phyloP scores from a whole-genome alignment of 2,888 invertebrate species.

The Laothoe populi region DNA sequence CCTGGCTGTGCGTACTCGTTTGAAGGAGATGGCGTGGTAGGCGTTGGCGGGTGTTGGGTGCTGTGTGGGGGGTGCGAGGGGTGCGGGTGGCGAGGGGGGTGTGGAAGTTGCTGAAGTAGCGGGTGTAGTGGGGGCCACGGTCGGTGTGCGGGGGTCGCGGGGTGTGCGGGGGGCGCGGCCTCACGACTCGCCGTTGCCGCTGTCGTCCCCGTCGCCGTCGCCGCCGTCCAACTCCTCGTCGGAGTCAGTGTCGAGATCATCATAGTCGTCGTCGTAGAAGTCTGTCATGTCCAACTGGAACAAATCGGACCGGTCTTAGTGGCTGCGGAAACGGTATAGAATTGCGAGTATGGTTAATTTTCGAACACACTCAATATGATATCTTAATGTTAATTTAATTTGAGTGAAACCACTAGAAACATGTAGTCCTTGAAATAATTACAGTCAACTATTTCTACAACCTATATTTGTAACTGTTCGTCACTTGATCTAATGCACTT shows the following conservation, averaged over 20 bases:
- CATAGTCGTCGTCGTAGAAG: constrained; percentile 98
- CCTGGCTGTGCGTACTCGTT: constrained; percentile 45
- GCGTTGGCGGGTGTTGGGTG: not conserved
- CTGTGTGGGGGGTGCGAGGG: constrained; percentile 36
- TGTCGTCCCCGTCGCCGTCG: constrained; percentile 93
- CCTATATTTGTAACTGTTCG: too few species aligned
- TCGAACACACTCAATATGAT: too few species aligned
- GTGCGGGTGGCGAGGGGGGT: constrained; percentile 25
- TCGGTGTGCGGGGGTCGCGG: constrained; percentile 29
- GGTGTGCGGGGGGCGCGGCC: constrained; percentile 58
- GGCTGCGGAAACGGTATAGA: not conserved
- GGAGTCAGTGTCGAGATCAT: constrained; percentile 91
- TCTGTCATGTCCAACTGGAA: constrained; percentile 94
- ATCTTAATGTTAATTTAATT: too few species aligned
- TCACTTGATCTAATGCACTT: too few species aligned
- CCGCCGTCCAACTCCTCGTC: constrained; percentile 87
- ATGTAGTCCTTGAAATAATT: too few species aligned
- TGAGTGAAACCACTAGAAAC: too few species aligned
- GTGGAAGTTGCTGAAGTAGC: not conserved
- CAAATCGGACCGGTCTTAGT: too few species aligned
- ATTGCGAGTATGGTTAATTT: not conserved
- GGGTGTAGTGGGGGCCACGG: constrained; percentile 32
- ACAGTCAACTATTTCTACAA: too few species aligned
- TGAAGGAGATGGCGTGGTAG: constrained; percentile 38
- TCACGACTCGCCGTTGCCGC: constrained; percentile 97